Evolutionary conservation across 1,140 invertebrate genomes (phyloP), one percentile per base, ranked within the genome.

Genomic region (Zaprionus vittiger): DNA sequence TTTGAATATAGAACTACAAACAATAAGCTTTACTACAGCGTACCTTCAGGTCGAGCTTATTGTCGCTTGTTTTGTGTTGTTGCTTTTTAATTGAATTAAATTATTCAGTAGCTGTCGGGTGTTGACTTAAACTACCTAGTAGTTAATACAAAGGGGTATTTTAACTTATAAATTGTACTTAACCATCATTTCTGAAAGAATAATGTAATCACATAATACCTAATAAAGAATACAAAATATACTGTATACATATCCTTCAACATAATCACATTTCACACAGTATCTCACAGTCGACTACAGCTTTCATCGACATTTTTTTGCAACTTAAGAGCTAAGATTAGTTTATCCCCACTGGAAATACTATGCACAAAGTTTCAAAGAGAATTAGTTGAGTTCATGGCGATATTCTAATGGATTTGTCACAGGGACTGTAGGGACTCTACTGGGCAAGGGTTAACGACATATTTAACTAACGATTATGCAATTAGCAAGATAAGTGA

Each of bases 11-110:
- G 6, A 44, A 49, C 14, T 44, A 44, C 2, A 44, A n/a, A 14
- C n/a, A 47, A 5, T 7, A 15, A 47, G 15, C n/a, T 17, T 17
- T 6, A 15, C 17, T 55, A 34, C 20, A 38, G 20, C 34, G 55
- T 72, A 72, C 61, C 22, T 44, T 5, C 2, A 11, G 5, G 28
- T 54, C 28, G 9, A 22, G 17, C 26, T n/a, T 26, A 60, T 61
- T 47, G 24, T n/a, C 17, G 55, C n/a, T 28, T 38, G 59, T 17
- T 63, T 57, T 28, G n/a, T 15, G 22, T 47, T 38, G 37, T 54
- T 60, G 34, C 54, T 31, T 66, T 62, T 75, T 89, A 87, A 87
- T 87, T 87, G 65, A 89, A 76, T 87, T 89, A 57, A 87, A 89
- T 87, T 72, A 89, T 89, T 83, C 68, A 89, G 81, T 63, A 72